Evolutionary conservation across 2,113 vertebrate species (phyloP), one percentile per base, ranked within the genome.

Genomic region (Gambusia holbrooki): DNA sequence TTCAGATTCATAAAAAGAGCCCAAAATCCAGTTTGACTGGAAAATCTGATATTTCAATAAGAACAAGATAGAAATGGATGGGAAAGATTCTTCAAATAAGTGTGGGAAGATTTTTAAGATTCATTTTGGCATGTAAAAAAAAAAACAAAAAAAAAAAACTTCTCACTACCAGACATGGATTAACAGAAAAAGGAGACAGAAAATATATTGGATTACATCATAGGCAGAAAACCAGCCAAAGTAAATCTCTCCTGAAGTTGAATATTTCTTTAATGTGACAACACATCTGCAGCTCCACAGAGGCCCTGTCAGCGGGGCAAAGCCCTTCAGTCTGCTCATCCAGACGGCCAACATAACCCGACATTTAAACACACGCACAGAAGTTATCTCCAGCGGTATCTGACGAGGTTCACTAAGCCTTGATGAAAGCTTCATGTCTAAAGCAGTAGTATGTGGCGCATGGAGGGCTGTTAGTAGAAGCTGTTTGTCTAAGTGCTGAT

Each of bases 401-500:
- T 73, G 81, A 75, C 60, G 14, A 60, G 77, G 58, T 77, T 80
- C 22, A 6, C 54, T 69, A 29, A 81, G 77, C 62, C 82, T 69
- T 78, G 83, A 81, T 70, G 67, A 77, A 74, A 66, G 62, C 73
- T 73, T 79, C 30, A 74, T 77, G 76, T 87, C 68, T 68, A 65
- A 78, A 79, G 73, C 65, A 42, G 73, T 33, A 42, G 73, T 33
- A 42, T 76, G 77, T 30, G 83, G 65, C 6, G 60, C 11, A 3
- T 19, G 66, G 29, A 37, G 22, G 8, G 67, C 77, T 40, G n/a
- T 61, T 77, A 79, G 61, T 66, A 74, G 67, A 62, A 62, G 63
- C 78, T 79, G 80, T 85, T 86, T 79, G 77, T 87, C 81, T 79
- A 73, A 81, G 86, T 79, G 84, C 82, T 84, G 77, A 90, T 87